Base-by-base conservation (phyloP, 64 coral and sea anemone species). In the Stichodactyla mertensii region DNA sequence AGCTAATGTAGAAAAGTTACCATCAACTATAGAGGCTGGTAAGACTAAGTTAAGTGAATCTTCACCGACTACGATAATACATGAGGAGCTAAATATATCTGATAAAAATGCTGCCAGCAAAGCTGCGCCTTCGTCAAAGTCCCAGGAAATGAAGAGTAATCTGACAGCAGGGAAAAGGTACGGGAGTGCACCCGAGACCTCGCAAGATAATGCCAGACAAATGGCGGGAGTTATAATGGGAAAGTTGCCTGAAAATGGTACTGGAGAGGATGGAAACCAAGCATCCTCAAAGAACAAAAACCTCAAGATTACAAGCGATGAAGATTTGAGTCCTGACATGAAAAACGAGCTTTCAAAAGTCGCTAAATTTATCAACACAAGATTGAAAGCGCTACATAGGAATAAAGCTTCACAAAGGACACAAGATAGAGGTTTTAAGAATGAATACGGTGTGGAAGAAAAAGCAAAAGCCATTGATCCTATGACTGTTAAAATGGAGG, bases 291-390 rank as follows among this genome's bases (percentile, higher is more conserved):
- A 62, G 8, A 14, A 64, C 14, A 58, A 26, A 4, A 27, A 45
- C 61, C 12, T 20, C n/a, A 64, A 55, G 6, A 23, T 64, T 85
- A 31, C 16, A 10, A 85, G 83, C 61, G 83, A 85, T 64, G 23
- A 61, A 9, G 15, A 85, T 55, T 61, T 57, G 55, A 85, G 26
- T n/a, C 60, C 83, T 20, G 83, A 85, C 12, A 64, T 85, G 55
- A 14, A 85, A 20, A 60, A 36, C 16, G 83, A 85, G 24, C 60
- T 85, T 31, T 85, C 83, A 64, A 85, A 52, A 22, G 83, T 85
- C 22, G 55, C 60, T 55, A 36, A 85, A n/a, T 64, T 85, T 36
- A 85, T 85, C 7, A 60, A 85, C 14, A 85, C 83, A 19, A 81
- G 26, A 55, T 16, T 81, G 14, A 81, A 81, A 20, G 53, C 4